A percentile compares a stretch with the other conserved stretches of the same genome.
Evolutionary conservation across 2,888 invertebrate species (phyloP).

Genomic region (Palloptera scutellata): DNA sequence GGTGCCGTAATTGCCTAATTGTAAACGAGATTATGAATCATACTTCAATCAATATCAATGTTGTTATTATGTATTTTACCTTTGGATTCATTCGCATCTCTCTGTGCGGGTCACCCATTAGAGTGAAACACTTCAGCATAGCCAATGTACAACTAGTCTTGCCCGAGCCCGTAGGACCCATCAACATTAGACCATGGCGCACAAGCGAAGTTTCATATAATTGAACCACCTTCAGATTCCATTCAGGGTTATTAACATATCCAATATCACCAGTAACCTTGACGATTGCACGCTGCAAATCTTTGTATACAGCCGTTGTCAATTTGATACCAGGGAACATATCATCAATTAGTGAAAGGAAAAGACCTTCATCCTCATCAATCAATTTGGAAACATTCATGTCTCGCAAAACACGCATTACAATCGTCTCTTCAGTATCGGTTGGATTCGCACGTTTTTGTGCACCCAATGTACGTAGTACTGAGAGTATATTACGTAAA

Average conservation of each 20-base stretch:
- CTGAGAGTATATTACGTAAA: constrained; percentile 81
- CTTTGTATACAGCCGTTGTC: constrained; percentile 75
- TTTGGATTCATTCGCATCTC: constrained; percentile 94
- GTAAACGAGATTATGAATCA: background rate
- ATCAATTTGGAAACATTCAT: constrained; percentile 95
- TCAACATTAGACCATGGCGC: constrained; percentile 87
- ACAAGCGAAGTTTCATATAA: constrained; percentile 87
- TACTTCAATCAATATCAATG: too few species aligned
- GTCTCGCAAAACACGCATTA: constrained; percentile 90
- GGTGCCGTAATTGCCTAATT: constrained; percentile 84
- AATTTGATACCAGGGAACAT: constrained; percentile 88
- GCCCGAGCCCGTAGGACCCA: constrained; percentile 89
- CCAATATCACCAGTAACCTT: constrained; percentile 71
- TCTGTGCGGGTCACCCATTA: constrained; percentile 78
- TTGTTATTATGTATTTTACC: constrained; percentile 54
- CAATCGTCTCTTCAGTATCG: constrained; percentile 85
- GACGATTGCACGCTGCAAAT: constrained; percentile 78
- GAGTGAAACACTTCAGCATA: constrained; percentile 80
- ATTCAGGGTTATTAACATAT: constrained; percentile 81
- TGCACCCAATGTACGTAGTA: constrained; percentile 80
- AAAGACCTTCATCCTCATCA: constrained; percentile 90
- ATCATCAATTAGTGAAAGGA: constrained; percentile 86
- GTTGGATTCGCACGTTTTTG: constrained; percentile 79
- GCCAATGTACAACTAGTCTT: constrained; percentile 79
- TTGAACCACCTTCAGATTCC: constrained; percentile 88